These are phyloP conservation scores for Vannuccia rotundouncinata DNA, from an alignment of 2,888 invertebrate genomes.

Conservation along the genomic window DNA sequence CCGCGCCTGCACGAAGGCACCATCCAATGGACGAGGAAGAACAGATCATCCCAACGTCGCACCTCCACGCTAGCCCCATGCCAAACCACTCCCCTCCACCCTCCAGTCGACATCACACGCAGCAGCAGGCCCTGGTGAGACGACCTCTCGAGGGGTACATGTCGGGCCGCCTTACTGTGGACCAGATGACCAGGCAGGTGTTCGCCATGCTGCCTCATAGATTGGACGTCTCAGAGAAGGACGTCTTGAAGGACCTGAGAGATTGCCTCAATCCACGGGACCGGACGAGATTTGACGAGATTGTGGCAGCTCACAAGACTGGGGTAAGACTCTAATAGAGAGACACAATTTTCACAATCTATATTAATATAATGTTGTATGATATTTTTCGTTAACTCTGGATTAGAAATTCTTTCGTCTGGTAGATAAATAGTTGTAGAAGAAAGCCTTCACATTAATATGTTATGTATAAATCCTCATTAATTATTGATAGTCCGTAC, in stretches of 20 bases:
- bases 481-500: too few species aligned
- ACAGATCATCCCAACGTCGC: background rate
- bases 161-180: background rate
- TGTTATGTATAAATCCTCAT: too few species aligned
- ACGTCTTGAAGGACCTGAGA: background rate
- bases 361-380: too few species aligned
- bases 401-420: too few species aligned
- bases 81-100: background rate
- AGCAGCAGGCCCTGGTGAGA: background rate
- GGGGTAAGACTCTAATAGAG: too few species aligned
- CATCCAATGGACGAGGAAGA: too few species aligned
- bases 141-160: background rate
- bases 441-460: too few species aligned
- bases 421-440: too few species aligned
- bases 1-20: too few species aligned
- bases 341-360: too few species aligned
- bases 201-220: background rate
- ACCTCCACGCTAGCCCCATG: background rate
- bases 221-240: background rate
- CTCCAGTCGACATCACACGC: too few species aligned
- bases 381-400: too few species aligned
- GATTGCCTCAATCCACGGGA: background rate
- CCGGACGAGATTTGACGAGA: background rate
- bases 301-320: background rate
- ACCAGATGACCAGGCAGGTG: background rate